Evolutionary conservation across 2,888 invertebrate genomes (phyloP), one percentile per base, ranked within the genome.

Genomic region (Cryptus armator): DNA sequence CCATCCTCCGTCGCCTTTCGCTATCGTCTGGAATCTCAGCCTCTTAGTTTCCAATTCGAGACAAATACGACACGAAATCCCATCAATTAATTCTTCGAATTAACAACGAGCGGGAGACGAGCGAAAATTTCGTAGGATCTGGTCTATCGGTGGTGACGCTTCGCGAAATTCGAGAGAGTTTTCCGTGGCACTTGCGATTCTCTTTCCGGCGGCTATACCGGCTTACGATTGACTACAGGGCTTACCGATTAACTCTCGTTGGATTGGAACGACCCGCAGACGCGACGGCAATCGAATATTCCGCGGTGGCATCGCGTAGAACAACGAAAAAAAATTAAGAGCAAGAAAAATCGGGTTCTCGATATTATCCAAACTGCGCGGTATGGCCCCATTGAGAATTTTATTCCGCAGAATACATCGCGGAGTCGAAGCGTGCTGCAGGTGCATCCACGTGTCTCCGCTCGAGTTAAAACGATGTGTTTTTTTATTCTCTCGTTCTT

Each of bases 51-150:
- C 51, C 56, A 43, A 53, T 72, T 67, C 64, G 62, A 56, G 67
- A 68, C 78, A 71, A 74, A 68, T 70, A 79, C 78, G 78, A 70
- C 37, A 37, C 51, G 51, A 79, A 79, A 83, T 79, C 48, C 62
- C 62, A 64, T 83, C 67, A 79, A 78, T 83, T 78, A 78, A 83
- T 83, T 83, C 74, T 74, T 62, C 74, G 83, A 71, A n/a, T 51
- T 68, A 74, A 59, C 74, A 83, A 77, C 64, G 53, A 72, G 14
- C 56, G 44, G 16, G 44, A 66, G 46, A 16, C 48, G 37, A 19
- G 7, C 14, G 51, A n/a, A 48, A 68, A 19, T 16, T 10, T 16
- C 19, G 2, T 9, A 51, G 16, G 12, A 19, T 16, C 24, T 43
- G 37, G 16, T 64, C 16, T 51, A 16, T 51, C n/a, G 51, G 16